phyloP scores from a whole-genome alignment of 2,797 vertebrate genomes.

The Philypnodon macrostomus region DNA sequence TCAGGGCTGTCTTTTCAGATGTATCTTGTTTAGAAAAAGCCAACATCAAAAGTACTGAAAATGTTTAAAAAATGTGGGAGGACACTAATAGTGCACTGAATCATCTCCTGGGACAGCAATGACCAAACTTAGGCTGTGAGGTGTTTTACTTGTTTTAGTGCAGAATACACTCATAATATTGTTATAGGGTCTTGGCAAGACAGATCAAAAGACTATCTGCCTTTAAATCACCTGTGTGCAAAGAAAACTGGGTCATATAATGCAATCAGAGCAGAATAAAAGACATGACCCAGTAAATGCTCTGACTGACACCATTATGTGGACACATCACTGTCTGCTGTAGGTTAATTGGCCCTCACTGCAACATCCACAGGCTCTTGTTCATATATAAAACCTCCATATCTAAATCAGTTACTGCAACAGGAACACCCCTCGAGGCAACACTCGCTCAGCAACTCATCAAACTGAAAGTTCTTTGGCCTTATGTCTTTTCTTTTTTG shows the following conservation, averaged over 20 bases:
- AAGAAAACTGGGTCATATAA: not conserved
- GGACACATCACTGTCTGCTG: too few species aligned
- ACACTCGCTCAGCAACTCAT: too few species aligned
- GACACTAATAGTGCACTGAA: constrained; percentile 16
- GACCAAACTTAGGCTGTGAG: constrained; percentile 45
- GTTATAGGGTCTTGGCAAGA: constrained; percentile 2
- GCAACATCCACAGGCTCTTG: too few species aligned
- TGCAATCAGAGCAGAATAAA: constrained; percentile 2
- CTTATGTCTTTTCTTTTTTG: too few species aligned
- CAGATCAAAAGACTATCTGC: constrained; percentile 4
- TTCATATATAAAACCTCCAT: too few species aligned
- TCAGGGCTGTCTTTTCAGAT: constrained; percentile 9
- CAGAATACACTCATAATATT: constrained; percentile 5
- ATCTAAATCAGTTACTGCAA: too few species aligned
- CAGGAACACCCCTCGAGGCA: too few species aligned
- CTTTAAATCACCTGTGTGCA: not conserved
- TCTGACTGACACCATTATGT: constrained; percentile 15
- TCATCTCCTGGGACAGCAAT: constrained; percentile 25
- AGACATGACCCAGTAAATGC: constrained; percentile 2
- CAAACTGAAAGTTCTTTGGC: too few species aligned
- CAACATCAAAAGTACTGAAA: constrained; percentile 32
- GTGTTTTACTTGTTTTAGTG: constrained; percentile 3
- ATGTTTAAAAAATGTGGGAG: constrained; percentile 42
- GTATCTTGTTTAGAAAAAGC: constrained; percentile 18
- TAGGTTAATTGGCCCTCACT: too few species aligned